phyloP scores from a whole-genome alignment of 1,140 invertebrate genomes.

The Drosophila baimaii region DNA sequence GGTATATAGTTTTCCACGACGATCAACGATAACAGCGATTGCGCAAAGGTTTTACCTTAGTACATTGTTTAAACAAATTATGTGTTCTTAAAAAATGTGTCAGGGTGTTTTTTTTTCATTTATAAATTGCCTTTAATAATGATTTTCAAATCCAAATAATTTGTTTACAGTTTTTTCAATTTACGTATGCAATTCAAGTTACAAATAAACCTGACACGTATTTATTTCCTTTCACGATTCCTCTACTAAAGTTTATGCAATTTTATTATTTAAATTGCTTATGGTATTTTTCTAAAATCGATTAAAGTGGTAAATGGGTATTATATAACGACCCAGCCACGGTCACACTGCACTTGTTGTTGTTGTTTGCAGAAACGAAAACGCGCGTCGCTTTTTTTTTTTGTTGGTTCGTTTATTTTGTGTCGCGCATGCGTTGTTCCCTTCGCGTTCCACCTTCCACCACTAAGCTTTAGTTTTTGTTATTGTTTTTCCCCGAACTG shows the following conservation, averaged over 20 bases:
- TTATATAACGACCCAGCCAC: not conserved
- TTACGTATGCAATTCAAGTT: too few relatives aligned
- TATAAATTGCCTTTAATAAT: too few relatives aligned
- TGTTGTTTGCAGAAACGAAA: constrained; percentile 52
- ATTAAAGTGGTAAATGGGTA: not conserved
- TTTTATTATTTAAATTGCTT: not conserved
- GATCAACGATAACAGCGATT: constrained; percentile 11
- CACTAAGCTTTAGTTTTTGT: constrained; percentile 31
- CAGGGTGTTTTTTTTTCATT: too few relatives aligned
- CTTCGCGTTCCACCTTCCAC: constrained; percentile 26
- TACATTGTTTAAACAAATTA: not conserved
- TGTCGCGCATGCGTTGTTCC: constrained; percentile 26
- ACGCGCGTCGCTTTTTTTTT: constrained; percentile 62
- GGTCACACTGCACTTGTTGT: constrained; percentile 53
- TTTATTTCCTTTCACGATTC: not conserved
- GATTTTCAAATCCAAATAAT: too few relatives aligned
- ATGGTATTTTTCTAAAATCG: constrained; percentile 2
- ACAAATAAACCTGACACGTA: not conserved
- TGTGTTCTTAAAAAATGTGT: not conserved
- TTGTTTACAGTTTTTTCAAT: too few relatives aligned
- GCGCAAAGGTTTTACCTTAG: not conserved
- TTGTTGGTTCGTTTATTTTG: constrained; percentile 56
- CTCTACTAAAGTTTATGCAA: not conserved
- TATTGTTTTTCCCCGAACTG: constrained; percentile 14
- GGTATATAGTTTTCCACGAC: not conserved